Base-by-base conservation (phyloP, 2,888 invertebrate species). In the Drosophila emarginata region DNA sequence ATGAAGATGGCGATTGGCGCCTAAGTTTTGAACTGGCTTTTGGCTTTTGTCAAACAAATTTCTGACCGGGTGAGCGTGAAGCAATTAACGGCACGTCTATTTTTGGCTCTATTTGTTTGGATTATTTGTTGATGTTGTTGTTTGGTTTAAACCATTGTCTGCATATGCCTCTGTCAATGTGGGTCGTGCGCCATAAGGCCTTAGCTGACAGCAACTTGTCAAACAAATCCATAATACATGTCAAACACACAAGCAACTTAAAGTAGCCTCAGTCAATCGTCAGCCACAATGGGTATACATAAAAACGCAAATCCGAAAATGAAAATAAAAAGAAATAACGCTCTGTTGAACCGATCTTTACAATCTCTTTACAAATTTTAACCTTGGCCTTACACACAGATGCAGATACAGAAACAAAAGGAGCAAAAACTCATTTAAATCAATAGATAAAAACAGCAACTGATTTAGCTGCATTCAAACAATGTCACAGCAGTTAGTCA, bases 321-420 rank as follows among this genome's bases (percentile, higher is more conserved):
- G 32, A 57, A 64, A 56, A 45, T 62, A 61, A 36, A 61, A 63
- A 70, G 67, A 71, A 70, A 70, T 40, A 77, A 83, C 76, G 28
- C 52, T 53, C 73, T 74, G 72, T 61, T 72, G 62, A 86, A 80
- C 81, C 83, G 80, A 80, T 79, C 81, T 78, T 84, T 87, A 84
- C 84, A 84, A 84, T 84, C 84, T 79, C 83, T 84, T 84, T 87
- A 84, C 84, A 87, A 84, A 87, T 87, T 87, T 84, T 53, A 62
- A 77, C 84, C 84, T 87, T 84, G 87, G 84, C 84, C 84, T 84
- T 84, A 84, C 85, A 86, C 78, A 72, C 67, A 45, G 45, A 45
- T 45, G 45, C 45, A 45, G 18, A 45, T 18, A 45, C 21, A 45
- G 4, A 56, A 59, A 21, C 60, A 40, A 28, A 62, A n/a, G 40